Evolutionary conservation across 2,888 invertebrate species (phyloP), one percentile per base, ranked within the genome.

Genomic region (Tanytarsus gracilentus): DNA sequence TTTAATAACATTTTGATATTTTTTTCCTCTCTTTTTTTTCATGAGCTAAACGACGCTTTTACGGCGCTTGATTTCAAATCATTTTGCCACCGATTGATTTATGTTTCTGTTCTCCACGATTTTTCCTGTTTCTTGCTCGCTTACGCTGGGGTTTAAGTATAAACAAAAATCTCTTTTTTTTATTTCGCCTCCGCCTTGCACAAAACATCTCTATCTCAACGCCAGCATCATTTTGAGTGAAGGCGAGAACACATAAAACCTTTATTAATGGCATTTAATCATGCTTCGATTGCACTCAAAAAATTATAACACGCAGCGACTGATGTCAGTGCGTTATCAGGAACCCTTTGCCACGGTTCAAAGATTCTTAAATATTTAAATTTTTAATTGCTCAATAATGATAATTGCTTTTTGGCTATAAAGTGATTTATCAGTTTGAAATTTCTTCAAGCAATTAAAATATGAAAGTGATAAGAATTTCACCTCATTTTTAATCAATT

Each of bases 1-100:
- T 56, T 40, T 40, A 56, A 53, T 53, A 53, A 53, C 53, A 36
- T 36, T 53, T 36, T 36, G 33, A 53, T 53, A 39, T 53, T 23
- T 26, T 29, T 21, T 16, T 4, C 7, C n/a, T n/a, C n/a, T n/a
- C n/a, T n/a, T n/a, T n/a, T n/a, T n/a, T 44, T 44, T 44, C 44
- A 44, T 44, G 44, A 44, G 44, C 44, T 44, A 44, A 44, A 44
- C 21, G 44, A 44, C 44, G 44, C 44, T 44, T 44, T 44, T 44
- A 44, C 44, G 44, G 44, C 44, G 44, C 44, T 44, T 44, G 44
- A 44, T 44, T 44, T 44, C 44, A 44, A 44, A 44, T 44, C 44
- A 44, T 44, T 44, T 44, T 44, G 44, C 44, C 44, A 44, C 44
- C 44, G 44, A 44, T 44, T 44, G 44, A 44, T 44, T 44, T 44